Conservation (phyloP, 1,140 invertebrate species). For the Drosophila tropicalis region DNA sequence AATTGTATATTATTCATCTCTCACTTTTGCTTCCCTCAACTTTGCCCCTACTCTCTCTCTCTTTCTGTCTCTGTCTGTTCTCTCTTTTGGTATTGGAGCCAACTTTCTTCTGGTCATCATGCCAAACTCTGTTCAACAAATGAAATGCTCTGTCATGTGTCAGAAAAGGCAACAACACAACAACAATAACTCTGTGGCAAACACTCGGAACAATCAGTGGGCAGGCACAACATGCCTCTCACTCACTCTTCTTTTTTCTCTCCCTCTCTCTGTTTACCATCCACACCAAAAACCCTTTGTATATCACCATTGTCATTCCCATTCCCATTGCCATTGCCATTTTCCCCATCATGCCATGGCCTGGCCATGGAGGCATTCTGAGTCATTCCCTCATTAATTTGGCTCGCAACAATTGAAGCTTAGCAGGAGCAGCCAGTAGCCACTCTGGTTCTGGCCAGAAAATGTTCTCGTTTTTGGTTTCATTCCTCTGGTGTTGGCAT, state of each 20-base stretch:
- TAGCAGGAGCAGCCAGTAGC: background rate
- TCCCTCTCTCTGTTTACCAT: too few relatives aligned
- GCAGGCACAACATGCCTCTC: constrained; percentile 37
- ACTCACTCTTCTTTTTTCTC: too few relatives aligned
- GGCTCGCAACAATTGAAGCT: constrained; percentile 7
- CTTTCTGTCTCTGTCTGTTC: background rate
- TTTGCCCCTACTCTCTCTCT: constrained; percentile 13
- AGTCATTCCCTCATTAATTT: constrained; percentile 14
- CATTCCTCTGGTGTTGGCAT: constrained; percentile 40
- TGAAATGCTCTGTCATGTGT: constrained; percentile 80
- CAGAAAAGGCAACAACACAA: constrained; percentile 54
- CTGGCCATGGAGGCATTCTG: constrained; percentile 26
- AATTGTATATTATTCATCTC: constrained; percentile 7
- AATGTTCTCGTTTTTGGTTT: constrained; percentile 9
- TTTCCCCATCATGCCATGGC: background rate
- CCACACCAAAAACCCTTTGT: constrained; percentile 37
- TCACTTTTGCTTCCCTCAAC: constrained; percentile 40
- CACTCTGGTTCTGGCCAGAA: background rate
- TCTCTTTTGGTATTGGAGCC: constrained; percentile 41
- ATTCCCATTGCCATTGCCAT: background rate
- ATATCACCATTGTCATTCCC: constrained; percentile 68
- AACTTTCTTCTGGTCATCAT: constrained; percentile 61
- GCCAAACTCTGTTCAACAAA: constrained; percentile 60
- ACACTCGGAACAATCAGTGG: constrained; percentile 71
- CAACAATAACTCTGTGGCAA: constrained; percentile 51